These are phyloP conservation scores for Bombus turneri DNA, from an alignment of 1,140 invertebrate genomes.

Conservation along the genomic window DNA sequence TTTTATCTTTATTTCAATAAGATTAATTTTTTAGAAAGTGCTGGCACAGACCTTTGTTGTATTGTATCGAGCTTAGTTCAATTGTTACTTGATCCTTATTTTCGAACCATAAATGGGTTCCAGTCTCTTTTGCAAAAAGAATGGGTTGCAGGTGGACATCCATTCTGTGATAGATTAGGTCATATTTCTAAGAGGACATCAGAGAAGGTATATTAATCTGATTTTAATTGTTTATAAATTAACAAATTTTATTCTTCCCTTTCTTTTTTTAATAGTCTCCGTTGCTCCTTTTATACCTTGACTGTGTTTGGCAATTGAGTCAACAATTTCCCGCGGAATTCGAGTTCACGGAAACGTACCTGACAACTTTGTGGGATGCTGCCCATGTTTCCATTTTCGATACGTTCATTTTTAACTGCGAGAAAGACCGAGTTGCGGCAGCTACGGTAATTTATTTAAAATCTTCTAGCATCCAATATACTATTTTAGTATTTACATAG, in stretches of 20 bases:
- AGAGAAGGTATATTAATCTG: slow-evolving; percentile 81
- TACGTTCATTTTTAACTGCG: slow-evolving; percentile 95
- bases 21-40: slow-evolving; percentile 85
- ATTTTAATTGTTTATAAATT: background rate
- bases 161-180: slow-evolving; percentile 89
- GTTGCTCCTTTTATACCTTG: slow-evolving; percentile 94
- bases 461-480: too few species aligned
- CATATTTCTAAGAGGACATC: slow-evolving; percentile 84
- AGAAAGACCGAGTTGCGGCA: slow-evolving; percentile 86
- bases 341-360: slow-evolving; percentile 96
- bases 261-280: slow-evolving; percentile 85
- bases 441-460: slow-evolving; percentile 76
- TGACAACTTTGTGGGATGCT: slow-evolving; percentile 95
- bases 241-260: background rate
- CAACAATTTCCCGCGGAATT: slow-evolving; percentile 94
- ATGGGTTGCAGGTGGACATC: slow-evolving; percentile 96
- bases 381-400: slow-evolving; percentile 94
- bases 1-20: background rate
- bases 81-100: slow-evolving; percentile 92
- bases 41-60: slow-evolving; percentile 94
- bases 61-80: slow-evolving; percentile 94
- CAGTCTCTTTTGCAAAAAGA: slow-evolving; percentile 96
- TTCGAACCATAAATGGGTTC: slow-evolving; percentile 93
- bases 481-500: background rate
- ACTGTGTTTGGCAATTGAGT: slow-evolving; percentile 96